phyloP scores from a whole-genome alignment of 2,888 invertebrate species.

The Diadegma fenestrale region DNA sequence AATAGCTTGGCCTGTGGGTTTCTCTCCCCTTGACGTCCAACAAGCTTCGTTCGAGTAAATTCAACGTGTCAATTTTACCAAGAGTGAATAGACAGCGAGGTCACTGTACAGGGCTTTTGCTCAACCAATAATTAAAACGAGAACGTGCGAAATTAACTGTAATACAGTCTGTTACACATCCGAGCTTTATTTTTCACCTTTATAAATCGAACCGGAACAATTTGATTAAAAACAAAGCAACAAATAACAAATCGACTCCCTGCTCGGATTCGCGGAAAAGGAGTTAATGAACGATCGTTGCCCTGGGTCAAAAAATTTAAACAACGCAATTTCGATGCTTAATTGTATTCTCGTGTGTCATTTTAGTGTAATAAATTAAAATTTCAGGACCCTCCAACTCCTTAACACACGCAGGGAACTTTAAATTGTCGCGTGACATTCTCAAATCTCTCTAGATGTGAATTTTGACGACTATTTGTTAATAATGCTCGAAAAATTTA shows the following conservation, averaged over 20 bases:
- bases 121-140: slow-evolving; percentile 56
- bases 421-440: too few species aligned
- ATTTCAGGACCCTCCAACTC: neutral
- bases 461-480: too few species aligned
- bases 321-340: neutral
- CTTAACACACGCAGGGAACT: too few species aligned
- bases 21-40: slow-evolving; percentile 8
- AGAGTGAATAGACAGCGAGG: slow-evolving; percentile 2
- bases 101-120: slow-evolving; percentile 24
- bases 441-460: too few species aligned
- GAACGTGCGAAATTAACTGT: slow-evolving; percentile 45
- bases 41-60: slow-evolving; percentile 23
- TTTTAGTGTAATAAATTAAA: neutral
- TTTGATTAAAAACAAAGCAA: neutral
- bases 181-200: slow-evolving; percentile 7
- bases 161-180: slow-evolving; percentile 20
- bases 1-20: slow-evolving; percentile 7
- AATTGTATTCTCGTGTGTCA: neutral
- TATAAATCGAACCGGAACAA: neutral
- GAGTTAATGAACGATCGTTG: neutral
- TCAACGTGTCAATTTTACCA: slow-evolving; percentile 24
- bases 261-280: neutral
- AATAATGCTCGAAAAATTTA: too few species aligned
- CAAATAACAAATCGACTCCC: neutral
- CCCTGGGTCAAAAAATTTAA: neutral